Evolutionary conservation across 2,888 invertebrate genomes (phyloP), one percentile per base, ranked within the genome.

Genomic region (Deroplatys truncata): DNA sequence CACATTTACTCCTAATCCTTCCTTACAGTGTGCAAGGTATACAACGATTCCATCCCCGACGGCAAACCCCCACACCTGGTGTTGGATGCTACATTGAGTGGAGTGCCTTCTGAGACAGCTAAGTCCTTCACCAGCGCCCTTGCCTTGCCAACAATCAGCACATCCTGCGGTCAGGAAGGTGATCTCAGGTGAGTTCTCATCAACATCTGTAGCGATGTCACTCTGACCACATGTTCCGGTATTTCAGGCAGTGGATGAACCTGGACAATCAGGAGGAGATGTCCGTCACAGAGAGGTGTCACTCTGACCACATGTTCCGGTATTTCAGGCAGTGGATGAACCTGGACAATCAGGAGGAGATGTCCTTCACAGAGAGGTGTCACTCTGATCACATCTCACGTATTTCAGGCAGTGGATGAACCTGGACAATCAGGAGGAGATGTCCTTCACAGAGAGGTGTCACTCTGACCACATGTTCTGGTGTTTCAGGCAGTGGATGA

Each of bases 151-250:
- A 98, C 98, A 1, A 95, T 98, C 85, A 97, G 97, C 90, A 97
- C 97, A 0, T 97, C 98, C 13, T 98, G 97, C 92, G 98, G 98
- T 0, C 97, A 98, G 93, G 95, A 96, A 84, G 97, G 97, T 0
- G 98, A 98, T 93, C 93, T 98, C 72, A 91, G 92, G 92, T 92
- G 90, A 86, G 25, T 15, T 31, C n/a, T n/a, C n/a, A n/a, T n/a
- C n/a, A n/a, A n/a, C n/a, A n/a, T n/a, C n/a, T n/a, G n/a, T n/a
- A n/a, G n/a, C n/a, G n/a, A n/a, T n/a, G n/a, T 15, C 2, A 49
- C 1, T 49, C 49, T 13, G 13, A 15, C 15, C 1, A 49, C 49
- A 31, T 49, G 49, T 15, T 49, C 49, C 29, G 3, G 3, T n/a
- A 15, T 90, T 91, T 31, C 90, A 93, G 97, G 88, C 97, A 97